Evolutionary conservation across 2,113 vertebrate species (phyloP), one percentile per base, ranked within the genome.

Genomic region (Albula glossodonta): DNA sequence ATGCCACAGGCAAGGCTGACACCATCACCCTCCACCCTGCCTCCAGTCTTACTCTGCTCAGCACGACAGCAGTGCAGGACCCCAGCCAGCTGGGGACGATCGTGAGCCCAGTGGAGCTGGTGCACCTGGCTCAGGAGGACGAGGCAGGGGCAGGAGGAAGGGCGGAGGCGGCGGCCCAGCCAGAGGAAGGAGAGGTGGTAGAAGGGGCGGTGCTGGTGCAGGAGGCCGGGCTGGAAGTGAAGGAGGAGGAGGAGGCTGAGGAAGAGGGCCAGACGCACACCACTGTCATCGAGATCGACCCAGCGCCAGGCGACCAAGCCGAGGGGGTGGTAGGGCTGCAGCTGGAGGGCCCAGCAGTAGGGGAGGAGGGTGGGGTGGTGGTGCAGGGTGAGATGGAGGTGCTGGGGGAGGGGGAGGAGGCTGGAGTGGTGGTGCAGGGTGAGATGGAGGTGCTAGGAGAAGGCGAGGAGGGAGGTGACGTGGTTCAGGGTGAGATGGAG

Each of bases 281-380:
- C 86, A 97, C 96, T 17, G 97, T 98, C 92, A 99, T 98, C 57
- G 97, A 98, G 92, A 99, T 99, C 51, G 96, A 98, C 89, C 97
- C 98, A 0, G 94, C 96, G 0, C 94, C 96, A 0, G 94, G 85
- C 51, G 93, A 95, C 81, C 93, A 95, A 82, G 17, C 86, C 48
- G 52, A 92, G 51, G 93, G 93, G 0, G 90, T 83, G 94, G 97
- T 92, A 96, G 94, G 5, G 84, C 90, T 95, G 84, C 96, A 97
- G 0, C 91, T 95, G 80, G 87, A 85, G 0, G 90, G 74, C 5
- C 92, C 91, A 51, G 74, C 87, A 0, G 82, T 70, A 22, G 91
- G 93, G 51, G 86, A 95, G 0, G 94, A 93, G 53, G 89, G 94
- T 0, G 93, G 95, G 90, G 94, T 96, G 78, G 93, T 97, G 89